Evolutionary conservation across 1,140 invertebrate genomes (phyloP), one percentile per base, ranked within the genome.

Genomic region (Scaptodrosophila lebanonensis): DNA sequence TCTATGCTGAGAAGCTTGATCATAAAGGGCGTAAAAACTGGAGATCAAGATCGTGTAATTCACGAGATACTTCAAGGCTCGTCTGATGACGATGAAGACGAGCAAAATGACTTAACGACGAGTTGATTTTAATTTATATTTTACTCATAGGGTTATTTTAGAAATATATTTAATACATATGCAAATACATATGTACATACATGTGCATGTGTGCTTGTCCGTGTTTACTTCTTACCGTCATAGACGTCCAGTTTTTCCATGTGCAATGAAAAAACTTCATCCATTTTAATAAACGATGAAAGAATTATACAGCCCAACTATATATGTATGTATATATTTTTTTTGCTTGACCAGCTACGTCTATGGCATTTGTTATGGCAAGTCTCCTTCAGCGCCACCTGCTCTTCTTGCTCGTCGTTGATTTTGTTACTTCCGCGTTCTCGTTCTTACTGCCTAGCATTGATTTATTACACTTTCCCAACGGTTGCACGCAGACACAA

Each of bases 191-290:
- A n/a, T n/a, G n/a, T n/a, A n/a, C n/a, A n/a, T n/a, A n/a, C n/a
- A n/a, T n/a, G n/a, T n/a, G n/a, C n/a, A n/a, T n/a, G n/a, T n/a
- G n/a, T n/a, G n/a, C n/a, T n/a, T n/a, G n/a, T n/a, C n/a, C n/a
- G n/a, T n/a, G n/a, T n/a, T n/a, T n/a, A n/a, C 15, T 65, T 70
- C 76, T 71, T 25, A 82, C 76, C 76, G 51, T 83, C 76, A 27
- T 83, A 83, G 5, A 83, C 76, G 18, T 83, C 76, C 11, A 83
- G 66, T 29, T 83, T 83, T 18, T 83, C 76, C 76, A 83, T 83
- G 57, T 83, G 76, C 29, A 83, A 42, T 40, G 77, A 76, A 38
- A 83, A 83, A 30, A 83, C 76, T 29, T 83, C 76, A 48, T 83
- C 76, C 76, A 83, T 83, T 68, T 76, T 76, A 9, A n/a, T n/a